Base-by-base conservation (phyloP, 2,797 vertebrate species). In the Smutsia temminckii region DNA sequence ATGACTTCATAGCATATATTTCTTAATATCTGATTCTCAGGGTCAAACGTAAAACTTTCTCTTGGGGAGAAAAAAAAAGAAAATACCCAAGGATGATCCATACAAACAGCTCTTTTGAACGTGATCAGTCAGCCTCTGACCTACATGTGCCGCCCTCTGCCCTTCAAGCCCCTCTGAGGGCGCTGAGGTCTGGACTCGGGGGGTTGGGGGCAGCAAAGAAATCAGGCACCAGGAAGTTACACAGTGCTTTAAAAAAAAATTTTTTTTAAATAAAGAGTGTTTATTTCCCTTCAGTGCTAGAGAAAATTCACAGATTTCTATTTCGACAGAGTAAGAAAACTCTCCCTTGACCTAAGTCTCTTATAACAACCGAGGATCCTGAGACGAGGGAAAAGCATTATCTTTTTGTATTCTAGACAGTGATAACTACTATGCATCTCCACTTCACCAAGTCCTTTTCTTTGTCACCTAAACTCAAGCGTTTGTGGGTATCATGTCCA, bases 391-490 rank as follows among this genome's bases (percentile, higher is more conserved):
- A 23, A 64, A 92, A 69, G 23, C 74, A 37, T 40, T 51, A 29
- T 40, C 59, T 57, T 83, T 37, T 57, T 42, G 49, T 46, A 78
- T 81, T 78, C 72, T 63, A 51, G 68, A 37, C 0, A 0, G 32
- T 64, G 80, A n/a, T 64, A 79, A 69, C 87, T 49, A 75, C 29
- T 66, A 10, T n/a, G 55, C 77, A 85, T n/a, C 46, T 72, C 32
- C 71, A 88, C 94, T 97, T 92, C 84, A 46, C 93, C 46, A 96
- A 93, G 51, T 77, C 86, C 64, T 80, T 85, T 51, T 78, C 63
- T 83, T 96, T 89, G 78, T n/a, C 72, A 74, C n/a, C 8, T 81
- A 46, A 95, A 90, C 87, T 68, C 29, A 7, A 81, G 83, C 49
- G 13, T 95, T 93, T 42, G 74, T 64, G 46, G 51, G 51, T 74